These are phyloP conservation scores for Channa maculata DNA, from an alignment of 2,113 vertebrate genomes.

Conservation along the genomic window DNA sequence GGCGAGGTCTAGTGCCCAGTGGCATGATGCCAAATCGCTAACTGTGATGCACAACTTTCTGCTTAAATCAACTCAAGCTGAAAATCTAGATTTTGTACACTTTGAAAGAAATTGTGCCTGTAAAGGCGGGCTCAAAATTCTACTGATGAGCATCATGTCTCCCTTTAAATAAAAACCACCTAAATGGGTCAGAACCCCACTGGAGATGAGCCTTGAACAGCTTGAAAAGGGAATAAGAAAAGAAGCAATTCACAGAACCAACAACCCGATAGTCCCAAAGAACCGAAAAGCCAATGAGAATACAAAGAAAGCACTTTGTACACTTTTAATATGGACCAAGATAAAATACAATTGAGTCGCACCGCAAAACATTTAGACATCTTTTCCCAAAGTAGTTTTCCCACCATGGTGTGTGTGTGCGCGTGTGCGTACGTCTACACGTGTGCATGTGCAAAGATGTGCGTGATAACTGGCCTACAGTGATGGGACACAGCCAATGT, in stretches of 20 bases:
- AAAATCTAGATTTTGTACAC: slow-evolving; percentile 61
- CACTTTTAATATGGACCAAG: slow-evolving; percentile 31
- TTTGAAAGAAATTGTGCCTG: slow-evolving; percentile 60
- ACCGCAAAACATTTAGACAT: slow-evolving; percentile 28
- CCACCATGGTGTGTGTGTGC: slow-evolving; percentile 25
- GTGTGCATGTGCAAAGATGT: slow-evolving; percentile 15
- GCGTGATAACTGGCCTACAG: slow-evolving; percentile 21
- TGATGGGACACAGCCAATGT: slow-evolving; percentile 36
- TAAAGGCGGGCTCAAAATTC: slow-evolving; percentile 55
- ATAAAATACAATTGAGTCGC: slow-evolving; percentile 37
- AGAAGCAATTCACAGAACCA: slow-evolving; percentile 42
- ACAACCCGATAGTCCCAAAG: slow-evolving; percentile 47
- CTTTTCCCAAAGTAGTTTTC: slow-evolving; percentile 36
- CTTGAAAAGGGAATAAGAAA: slow-evolving; percentile 36
- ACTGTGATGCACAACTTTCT: slow-evolving; percentile 64
- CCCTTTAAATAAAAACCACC: slow-evolving; percentile 49
- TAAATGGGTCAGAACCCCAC: slow-evolving; percentile 73
- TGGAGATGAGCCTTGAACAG: slow-evolving; percentile 59
- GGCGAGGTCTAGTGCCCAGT: slow-evolving; percentile 58
- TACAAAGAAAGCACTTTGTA: slow-evolving; percentile 20
- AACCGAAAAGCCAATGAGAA: slow-evolving; percentile 44
- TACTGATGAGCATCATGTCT: slow-evolving; percentile 58
- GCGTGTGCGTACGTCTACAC: neutral
- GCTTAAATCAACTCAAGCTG: slow-evolving; percentile 59
- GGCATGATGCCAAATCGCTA: slow-evolving; percentile 44